Evolutionary conservation across 2,797 vertebrate species (phyloP).

Genomic region (Protonibea diacanthus): DNA sequence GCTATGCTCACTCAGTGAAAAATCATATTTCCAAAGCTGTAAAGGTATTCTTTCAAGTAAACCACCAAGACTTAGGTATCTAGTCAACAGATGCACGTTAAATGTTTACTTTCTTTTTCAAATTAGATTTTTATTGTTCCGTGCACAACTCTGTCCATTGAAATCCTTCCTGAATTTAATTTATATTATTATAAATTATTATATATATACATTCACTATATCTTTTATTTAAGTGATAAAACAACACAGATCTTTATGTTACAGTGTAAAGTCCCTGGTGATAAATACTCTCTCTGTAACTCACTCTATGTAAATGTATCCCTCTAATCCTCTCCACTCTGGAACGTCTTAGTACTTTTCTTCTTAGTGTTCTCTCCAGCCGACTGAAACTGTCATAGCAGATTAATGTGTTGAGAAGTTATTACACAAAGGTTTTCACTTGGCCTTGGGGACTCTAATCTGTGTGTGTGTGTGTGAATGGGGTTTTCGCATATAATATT

Average conservation of each 20-base stretch:
- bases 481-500: background rate
- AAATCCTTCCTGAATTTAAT: background rate
- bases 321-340: conserved; percentile 45
- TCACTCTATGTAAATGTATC: conserved; percentile 7
- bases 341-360: conserved; percentile 22
- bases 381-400: conserved; percentile 35
- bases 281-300: background rate
- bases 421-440: conserved; percentile 31
- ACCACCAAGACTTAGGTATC: background rate
- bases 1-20: background rate
- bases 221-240: background rate
- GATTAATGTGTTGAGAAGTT: conserved; percentile 42
- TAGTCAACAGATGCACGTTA: background rate
- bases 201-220: too few species aligned
- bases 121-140: too few species aligned
- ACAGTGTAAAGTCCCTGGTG: background rate
- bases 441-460: conserved; percentile 15
- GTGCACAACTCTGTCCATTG: background rate
- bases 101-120: background rate
- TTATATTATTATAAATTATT: too few species aligned
- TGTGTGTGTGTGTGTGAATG: conserved; percentile 24
- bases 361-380: conserved; percentile 15
- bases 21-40: background rate
- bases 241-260: background rate
- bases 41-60: background rate